phyloP scores from a whole-genome alignment of 1,140 invertebrate genomes.

The Drosophila ananassae region DNA sequence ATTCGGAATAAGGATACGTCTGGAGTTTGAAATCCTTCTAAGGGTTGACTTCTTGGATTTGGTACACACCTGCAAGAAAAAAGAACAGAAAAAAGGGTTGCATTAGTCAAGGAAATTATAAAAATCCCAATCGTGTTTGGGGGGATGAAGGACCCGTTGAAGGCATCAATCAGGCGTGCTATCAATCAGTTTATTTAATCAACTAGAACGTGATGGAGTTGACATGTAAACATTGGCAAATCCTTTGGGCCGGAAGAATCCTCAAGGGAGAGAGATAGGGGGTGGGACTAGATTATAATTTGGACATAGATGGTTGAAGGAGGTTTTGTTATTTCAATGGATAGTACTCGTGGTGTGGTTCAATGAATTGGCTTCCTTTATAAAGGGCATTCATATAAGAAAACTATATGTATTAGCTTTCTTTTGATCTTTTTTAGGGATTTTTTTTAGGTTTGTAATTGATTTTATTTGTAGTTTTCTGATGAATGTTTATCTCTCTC shows the following conservation, averaged over 20 bases:
- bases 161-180: slow-evolving; percentile 71
- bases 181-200: slow-evolving; percentile 75
- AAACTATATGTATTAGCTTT: slow-evolving; percentile 26
- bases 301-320: neutral
- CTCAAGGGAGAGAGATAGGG: neutral
- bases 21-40: slow-evolving; percentile 10
- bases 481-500: slow-evolving; percentile 7
- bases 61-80: slow-evolving; percentile 72
- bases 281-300: slow-evolving; percentile 27
- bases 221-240: slow-evolving; percentile 41
- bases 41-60: slow-evolving; percentile 52
- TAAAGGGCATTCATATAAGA: neutral
- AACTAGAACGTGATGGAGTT: slow-evolving; percentile 60
- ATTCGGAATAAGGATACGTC: neutral
- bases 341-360: slow-evolving; percentile 8
- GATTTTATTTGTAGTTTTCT: slow-evolving; percentile 14
- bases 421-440: slow-evolving; percentile 16
- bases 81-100: slow-evolving; percentile 67
- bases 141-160: slow-evolving; percentile 43
- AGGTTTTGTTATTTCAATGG: slow-evolving; percentile 22
- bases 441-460: neutral
- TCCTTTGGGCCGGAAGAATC: neutral
- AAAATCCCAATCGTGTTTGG: slow-evolving; percentile 7
- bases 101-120: slow-evolving; percentile 55
- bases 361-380: slow-evolving; percentile 21